These are phyloP conservation scores for Bombus cullumanus DNA, from an alignment of 1,140 invertebrate genomes.

Conservation along the genomic window DNA sequence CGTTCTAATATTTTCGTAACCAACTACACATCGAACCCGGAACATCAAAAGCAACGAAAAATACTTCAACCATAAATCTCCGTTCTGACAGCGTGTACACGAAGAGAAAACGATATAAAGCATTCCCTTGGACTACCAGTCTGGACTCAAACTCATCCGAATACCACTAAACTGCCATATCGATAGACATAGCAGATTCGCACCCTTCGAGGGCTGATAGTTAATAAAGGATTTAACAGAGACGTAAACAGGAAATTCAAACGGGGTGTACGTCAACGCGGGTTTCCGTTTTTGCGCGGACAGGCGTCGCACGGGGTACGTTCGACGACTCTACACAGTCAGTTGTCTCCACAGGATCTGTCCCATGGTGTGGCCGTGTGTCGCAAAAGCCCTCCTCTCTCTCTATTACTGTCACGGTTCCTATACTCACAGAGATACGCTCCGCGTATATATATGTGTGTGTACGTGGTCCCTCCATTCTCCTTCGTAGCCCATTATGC, in stretches of 20 bases:
- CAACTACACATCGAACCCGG: not conserved
- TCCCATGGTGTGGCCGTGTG: constrained; percentile 12
- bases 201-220: not conserved
- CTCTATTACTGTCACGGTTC: constrained; percentile 18
- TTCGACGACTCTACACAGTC: constrained; percentile 20
- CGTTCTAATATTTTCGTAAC: too few species aligned
- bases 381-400: constrained; percentile 31
- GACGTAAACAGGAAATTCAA: constrained; percentile 47
- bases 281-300: constrained; percentile 66
- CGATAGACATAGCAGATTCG: not conserved
- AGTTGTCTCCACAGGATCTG: constrained; percentile 21
- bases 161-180: not conserved
- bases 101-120: not conserved
- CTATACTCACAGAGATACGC: not conserved
- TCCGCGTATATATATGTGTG: not conserved
- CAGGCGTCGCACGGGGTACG: constrained; percentile 8
- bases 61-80: not conserved
- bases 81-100: not conserved
- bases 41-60: not conserved
- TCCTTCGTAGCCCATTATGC: constrained; percentile 63
- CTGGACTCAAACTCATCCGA: not conserved
- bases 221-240: constrained; percentile 58
- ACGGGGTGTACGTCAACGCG: constrained; percentile 44
- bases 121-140: not conserved
- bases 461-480: constrained; percentile 52